Evolutionary conservation across 2,797 vertebrate genomes (phyloP), one percentile per base, ranked within the genome.

Genomic region (Atherinosoma microstoma): DNA sequence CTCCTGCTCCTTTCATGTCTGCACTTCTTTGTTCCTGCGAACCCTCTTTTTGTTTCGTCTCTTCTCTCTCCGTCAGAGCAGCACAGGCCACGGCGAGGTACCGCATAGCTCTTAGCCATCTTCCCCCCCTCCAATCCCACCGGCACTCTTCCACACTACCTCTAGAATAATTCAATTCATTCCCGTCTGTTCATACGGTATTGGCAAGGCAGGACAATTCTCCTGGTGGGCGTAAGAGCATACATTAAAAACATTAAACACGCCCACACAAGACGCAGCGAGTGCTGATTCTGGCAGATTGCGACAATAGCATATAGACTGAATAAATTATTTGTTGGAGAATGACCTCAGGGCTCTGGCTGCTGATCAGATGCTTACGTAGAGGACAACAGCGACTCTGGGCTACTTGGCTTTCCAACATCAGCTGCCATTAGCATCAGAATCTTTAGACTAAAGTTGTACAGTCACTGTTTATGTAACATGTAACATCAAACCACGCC

Each of bases 191-290:
- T 85, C 79, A 79, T 58, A 76, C 70, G 45, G 47, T 63, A 22
- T 60, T 59, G 67, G 77, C 69, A 65, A 62, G 49, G 67, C 75
- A 73, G 80, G 78, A 73, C 67, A 42, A 82, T 76, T 76, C 79
- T 78, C 58, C 9, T 1, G 67, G 90, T 87, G 78, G 87, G 87
- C 53, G 75, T 80, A 70, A 78, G 74, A 86, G 79, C 83, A 73
- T 84, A 76, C 77, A 87, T 90, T 90, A 85, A 72, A 66, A 60
- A 58, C 76, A 76, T 88, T 76, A 84, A 74, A 82, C 64, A 73
- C 85, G 30, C 78, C 75, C 82, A 87, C 87, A 22, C 63, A 1
- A 62, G 70, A 76, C 45, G n/a, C 57, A 67, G 69, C 42, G 7
- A 77, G 63, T 47, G 80, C 81, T 72, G 85, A 89, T 85, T 71